Evolutionary conservation across 1,140 invertebrate genomes (phyloP).

Genomic region (Xylocopa sonorina): DNA sequence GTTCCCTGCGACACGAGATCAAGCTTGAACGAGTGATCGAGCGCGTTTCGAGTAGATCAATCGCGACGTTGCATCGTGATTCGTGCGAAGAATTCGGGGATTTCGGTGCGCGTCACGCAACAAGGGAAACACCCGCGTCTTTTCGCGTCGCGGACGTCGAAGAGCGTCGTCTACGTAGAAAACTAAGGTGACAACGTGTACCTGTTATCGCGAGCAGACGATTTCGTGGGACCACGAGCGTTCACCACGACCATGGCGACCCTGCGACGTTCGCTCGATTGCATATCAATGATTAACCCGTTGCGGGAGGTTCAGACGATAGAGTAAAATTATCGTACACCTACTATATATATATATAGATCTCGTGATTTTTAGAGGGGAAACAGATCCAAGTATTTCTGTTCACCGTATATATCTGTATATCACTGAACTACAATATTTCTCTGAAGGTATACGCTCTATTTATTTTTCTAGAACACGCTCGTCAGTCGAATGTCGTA

Average conservation of each 20-base stretch:
- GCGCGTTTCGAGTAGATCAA: not conserved
- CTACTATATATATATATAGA: not conserved
- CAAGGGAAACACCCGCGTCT: not conserved
- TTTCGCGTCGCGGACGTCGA: conserved; percentile 10
- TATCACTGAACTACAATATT: not conserved
- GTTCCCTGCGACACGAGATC: not conserved
- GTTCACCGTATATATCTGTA: too few relatives aligned
- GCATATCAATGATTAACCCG: conserved; percentile 46
- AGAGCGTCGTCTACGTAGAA: not conserved
- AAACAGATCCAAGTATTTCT: not conserved
- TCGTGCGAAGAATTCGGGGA: too few relatives aligned
- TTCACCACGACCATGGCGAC: not conserved
- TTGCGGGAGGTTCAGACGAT: conserved; percentile 4
- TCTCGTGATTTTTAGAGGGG: not conserved
- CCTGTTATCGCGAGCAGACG: not conserved
- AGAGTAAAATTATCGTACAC: too few relatives aligned
- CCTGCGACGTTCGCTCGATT: conserved; percentile 20
- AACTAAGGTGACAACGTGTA: not conserved
- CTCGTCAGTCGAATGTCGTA: not conserved
- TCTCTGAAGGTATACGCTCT: conserved; percentile 2
- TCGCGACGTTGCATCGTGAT: conserved; percentile 10
- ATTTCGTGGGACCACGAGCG: conserved; percentile 1
- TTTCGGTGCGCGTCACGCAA: too few relatives aligned
- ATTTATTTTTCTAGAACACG: conserved; percentile 27
- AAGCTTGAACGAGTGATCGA: too few relatives aligned